Conservation (phyloP, 2,888 invertebrate species). For the Drosophila planitibia region DNA sequence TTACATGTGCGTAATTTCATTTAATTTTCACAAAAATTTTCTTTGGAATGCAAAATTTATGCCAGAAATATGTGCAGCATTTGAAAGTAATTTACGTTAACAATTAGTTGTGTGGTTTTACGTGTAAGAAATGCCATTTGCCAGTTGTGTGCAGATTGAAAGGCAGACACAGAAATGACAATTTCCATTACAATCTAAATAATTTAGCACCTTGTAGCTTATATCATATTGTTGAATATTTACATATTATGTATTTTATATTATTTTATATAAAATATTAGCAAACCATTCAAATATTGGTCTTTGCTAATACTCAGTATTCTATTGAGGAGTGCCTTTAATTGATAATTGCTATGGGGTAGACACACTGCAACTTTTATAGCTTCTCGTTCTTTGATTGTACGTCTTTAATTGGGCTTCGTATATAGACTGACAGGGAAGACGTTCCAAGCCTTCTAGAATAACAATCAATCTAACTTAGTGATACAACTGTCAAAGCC, state of each 20-base stretch:
- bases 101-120: conserved; percentile 42
- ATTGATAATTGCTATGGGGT: not conserved
- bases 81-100: conserved; percentile 63
- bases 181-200: conserved; percentile 11
- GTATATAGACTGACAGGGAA: not conserved
- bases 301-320: not conserved
- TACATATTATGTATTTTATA: not conserved
- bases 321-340: not conserved
- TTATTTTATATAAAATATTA: not conserved
- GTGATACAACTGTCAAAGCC: not conserved
- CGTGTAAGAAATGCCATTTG: conserved; percentile 29
- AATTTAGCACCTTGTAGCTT: not conserved
- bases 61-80: conserved; percentile 73
- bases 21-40: conserved; percentile 63
- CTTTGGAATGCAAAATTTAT: conserved; percentile 62
- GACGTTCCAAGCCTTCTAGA: not conserved
- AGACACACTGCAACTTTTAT: not conserved
- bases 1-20: conserved; percentile 67
- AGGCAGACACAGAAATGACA: conserved; percentile 6
- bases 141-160: conserved; percentile 12
- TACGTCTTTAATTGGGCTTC: not conserved
- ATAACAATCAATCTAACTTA: not conserved
- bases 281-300: not conserved
- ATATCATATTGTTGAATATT: not conserved
- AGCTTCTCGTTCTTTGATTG: not conserved